Base-by-base conservation (phyloP, 2,888 invertebrate species). In the Plebejus argus region DNA sequence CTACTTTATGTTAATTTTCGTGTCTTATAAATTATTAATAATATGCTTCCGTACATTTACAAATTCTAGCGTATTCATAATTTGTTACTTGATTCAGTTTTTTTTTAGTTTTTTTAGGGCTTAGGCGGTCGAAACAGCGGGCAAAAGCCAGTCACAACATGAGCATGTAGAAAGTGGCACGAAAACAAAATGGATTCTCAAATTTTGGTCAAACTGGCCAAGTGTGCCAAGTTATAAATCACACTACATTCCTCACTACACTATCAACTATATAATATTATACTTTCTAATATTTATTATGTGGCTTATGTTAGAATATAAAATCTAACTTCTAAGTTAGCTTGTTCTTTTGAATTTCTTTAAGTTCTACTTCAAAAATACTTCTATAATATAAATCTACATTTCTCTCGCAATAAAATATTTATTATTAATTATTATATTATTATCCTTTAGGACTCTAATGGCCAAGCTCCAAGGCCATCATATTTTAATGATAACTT, bases 281-380 rank as follows among this genome's bases (percentile, higher is more conserved):
- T 66, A 66, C 66, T 66, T 66, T 66, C 66, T 66, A 66, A 33
- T 66, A 66, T 66, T 6, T 66, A 5, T 58, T 58, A 20, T 18
- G 18, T 53, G 58, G 58, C 20, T 1, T 23, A 23, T 61, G 58
- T 20, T 20, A 20, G 10, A 7, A 56, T n/a, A 28, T 28, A 28
- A 28, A 28, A 28, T 28, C 28, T 28, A 28, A 28, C 28, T 28
- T 28, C 28, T 28, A 28, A 28, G 1, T 28, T 28, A 28, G 28
- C 28, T 28, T 28, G 28, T 28, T 28, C 28, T 1, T 28, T 28
- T 28, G 28, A 28, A 28, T 28, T 28, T 0, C 28, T 28, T 28
- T 28, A 28, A 2, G 28, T n/a, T n/a, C n/a, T 28, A 28, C 2
- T 28, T 28, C 28, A 2, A 28, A 28, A 28, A 28, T 28, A 28